Evolutionary conservation across 2,888 invertebrate genomes (phyloP), one percentile per base, ranked within the genome.

Genomic region (Morpho deidamia): DNA sequence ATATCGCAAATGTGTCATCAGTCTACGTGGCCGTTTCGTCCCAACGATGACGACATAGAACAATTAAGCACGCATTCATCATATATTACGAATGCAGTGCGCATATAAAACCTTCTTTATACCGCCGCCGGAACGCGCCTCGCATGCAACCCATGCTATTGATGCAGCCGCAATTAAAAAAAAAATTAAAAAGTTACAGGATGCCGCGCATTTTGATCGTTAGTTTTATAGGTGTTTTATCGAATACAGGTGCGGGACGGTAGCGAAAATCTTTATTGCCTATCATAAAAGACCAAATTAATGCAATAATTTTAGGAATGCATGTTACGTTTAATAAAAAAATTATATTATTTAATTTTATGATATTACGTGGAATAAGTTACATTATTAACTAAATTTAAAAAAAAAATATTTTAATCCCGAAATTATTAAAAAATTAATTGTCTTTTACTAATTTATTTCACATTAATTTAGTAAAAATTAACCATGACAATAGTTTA

Each of bases 121-220:
- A 51, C 65, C 58, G 66, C 71, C 74, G 74, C 61, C 65, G 59
- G 58, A 39, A 71, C 73, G 71, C 62, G 56, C 51, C 44, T 49
- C 39, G 72, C 68, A 69, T 73, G 63, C 63, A 32, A 33, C 52
- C 53, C 56, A 45, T 46, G 54, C 45, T 40, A 52, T 48, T 58
- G 62, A 63, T 59, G 58, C 58, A 60, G 56, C 64, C 63, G 69
- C 69, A 68, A 70, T 71, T 71, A 68, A 65, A 67, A 67, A 66
- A 58, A 61, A 62, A 56, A 51, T 58, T 54, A 45, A 53, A 52
- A 55, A 58, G 33, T 9, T 38, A 11, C 49, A 52, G 49, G 58
- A 56, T 55, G 47, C 39, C 34, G 43, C 44, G 44, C 35, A 50
- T 45, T 45, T 14, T 14, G 45, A 45, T 45, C 10, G 11, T 8